A percentile compares a stretch with the other conserved stretches of the same genome.
Conservation (phyloP, 2,888 invertebrate species). For the Sacculina carcini region DNA sequence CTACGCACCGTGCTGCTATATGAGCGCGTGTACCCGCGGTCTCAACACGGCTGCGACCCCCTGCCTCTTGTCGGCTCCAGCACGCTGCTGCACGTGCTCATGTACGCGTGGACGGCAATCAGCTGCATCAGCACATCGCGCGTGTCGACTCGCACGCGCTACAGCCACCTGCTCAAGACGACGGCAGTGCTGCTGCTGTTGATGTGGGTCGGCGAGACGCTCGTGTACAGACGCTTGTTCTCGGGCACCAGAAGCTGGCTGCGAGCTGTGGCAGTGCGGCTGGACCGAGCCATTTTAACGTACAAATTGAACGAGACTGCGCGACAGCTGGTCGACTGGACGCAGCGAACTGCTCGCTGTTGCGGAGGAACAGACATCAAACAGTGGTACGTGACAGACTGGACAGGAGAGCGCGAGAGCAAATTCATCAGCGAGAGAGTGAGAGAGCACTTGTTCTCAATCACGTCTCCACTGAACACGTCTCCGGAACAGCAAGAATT, state of each 20-base stretch:
- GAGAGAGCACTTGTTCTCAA: not conserved
- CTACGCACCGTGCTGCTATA: too few relatives aligned
- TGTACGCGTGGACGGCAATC: not conserved
- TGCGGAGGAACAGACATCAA: not conserved
- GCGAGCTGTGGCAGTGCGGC: not conserved
- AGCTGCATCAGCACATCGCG: not conserved
- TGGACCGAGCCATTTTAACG: not conserved
- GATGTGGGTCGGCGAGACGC: not conserved
- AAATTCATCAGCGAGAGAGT: not conserved
- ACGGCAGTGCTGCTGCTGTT: not conserved
- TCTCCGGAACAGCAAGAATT: not conserved
- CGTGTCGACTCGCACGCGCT: not conserved
- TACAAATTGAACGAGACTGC: not conserved
- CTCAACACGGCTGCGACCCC: not conserved
- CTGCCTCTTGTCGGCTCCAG: not conserved
- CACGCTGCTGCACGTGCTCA: not conserved
- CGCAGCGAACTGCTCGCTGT: not conserved
- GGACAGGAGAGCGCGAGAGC: not conserved
- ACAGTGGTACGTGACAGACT: not conserved
- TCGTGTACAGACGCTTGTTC: not conserved
- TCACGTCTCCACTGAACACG: not conserved
- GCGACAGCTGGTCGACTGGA: not conserved
- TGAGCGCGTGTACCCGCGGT: not conserved
- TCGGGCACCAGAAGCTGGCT: not conserved
- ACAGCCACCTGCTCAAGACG: not conserved